Percentiles rank a stretch among this genome's conserved stretches.
phyloP scores from a whole-genome alignment of 37 sponge, comb jelly and placozoan genomes.

The Agelas oroides region DNA sequence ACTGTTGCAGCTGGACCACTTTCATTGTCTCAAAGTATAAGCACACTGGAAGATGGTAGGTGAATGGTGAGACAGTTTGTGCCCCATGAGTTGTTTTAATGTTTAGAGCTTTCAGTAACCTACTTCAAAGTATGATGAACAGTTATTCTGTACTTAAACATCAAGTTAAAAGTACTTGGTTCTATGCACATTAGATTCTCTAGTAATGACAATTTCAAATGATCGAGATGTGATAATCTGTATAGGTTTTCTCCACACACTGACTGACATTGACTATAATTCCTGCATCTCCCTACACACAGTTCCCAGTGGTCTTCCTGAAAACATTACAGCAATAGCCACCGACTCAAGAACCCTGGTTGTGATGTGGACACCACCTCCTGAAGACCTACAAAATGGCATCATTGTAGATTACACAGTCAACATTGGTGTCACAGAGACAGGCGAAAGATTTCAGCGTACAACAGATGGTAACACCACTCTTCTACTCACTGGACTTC shows the following conservation, averaged over 20 bases:
- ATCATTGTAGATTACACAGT: constrained; percentile 21
- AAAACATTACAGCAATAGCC: neutral
- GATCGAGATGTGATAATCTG: neutral
- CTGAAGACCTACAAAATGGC: constrained; percentile 10
- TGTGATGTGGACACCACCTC: neutral
- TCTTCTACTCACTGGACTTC: constrained; percentile 15
- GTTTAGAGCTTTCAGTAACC: too few relatives aligned
- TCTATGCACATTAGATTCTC: too few relatives aligned
- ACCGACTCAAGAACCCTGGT: neutral
- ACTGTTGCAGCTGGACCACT: neutral
- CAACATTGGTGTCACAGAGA: neutral
- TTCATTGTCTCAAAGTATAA: neutral
- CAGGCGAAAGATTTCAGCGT: neutral
- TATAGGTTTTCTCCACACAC: neutral
- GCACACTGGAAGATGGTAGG: constrained; percentile 6
- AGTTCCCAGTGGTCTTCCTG: constrained; percentile 2
- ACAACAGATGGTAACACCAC: neutral
- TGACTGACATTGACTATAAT: neutral
- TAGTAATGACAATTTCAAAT: too few relatives aligned
- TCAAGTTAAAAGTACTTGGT: too few relatives aligned
- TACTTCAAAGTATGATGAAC: too few relatives aligned
- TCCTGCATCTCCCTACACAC: too few relatives aligned
- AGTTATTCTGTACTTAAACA: too few relatives aligned
- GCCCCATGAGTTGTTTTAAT: too few relatives aligned
- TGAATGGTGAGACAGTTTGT: neutral